Evolutionary conservation across 2,888 invertebrate species (phyloP).

Genomic region (Philopedon plagiatum): DNA sequence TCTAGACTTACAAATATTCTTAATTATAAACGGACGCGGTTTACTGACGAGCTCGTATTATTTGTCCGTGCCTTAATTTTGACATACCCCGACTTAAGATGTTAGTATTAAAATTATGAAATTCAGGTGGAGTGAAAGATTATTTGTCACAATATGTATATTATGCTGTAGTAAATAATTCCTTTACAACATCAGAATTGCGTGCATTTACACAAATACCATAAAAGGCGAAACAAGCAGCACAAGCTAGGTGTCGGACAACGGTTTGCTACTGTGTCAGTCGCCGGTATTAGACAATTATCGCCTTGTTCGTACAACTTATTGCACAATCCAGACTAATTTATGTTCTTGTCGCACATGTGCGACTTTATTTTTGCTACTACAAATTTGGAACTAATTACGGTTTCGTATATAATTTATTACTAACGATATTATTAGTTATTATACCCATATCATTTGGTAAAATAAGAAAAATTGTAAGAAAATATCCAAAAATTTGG

Average conservation of each 20-base stretch:
- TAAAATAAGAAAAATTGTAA: too few relatives aligned
- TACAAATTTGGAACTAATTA: constrained; percentile 8
- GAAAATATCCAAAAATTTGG: too few relatives aligned
- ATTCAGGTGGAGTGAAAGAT: too few relatives aligned
- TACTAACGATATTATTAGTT: background rate
- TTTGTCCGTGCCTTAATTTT: too few relatives aligned
- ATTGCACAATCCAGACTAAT: constrained; percentile 51
- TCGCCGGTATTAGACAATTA: constrained; percentile 56
- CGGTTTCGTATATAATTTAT: background rate
- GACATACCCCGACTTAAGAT: too few relatives aligned
- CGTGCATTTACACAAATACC: background rate
- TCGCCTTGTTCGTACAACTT: constrained; percentile 54
- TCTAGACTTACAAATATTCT: too few relatives aligned
- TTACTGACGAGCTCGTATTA: too few relatives aligned
- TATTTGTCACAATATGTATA: too few relatives aligned
- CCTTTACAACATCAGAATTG: background rate
- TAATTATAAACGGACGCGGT: too few relatives aligned
- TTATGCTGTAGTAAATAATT: too few relatives aligned
- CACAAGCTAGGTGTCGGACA: constrained; percentile 7
- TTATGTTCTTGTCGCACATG: constrained; percentile 33
- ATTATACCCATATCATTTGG: too few relatives aligned
- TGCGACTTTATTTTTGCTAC: constrained; percentile 9
- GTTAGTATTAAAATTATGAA: too few relatives aligned
- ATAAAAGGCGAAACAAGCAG: constrained; percentile 4
- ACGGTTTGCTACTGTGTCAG: constrained; percentile 52